These are phyloP conservation scores for Vanessa atalanta DNA, from an alignment of 1,140 invertebrate species.

Conservation along the genomic window DNA sequence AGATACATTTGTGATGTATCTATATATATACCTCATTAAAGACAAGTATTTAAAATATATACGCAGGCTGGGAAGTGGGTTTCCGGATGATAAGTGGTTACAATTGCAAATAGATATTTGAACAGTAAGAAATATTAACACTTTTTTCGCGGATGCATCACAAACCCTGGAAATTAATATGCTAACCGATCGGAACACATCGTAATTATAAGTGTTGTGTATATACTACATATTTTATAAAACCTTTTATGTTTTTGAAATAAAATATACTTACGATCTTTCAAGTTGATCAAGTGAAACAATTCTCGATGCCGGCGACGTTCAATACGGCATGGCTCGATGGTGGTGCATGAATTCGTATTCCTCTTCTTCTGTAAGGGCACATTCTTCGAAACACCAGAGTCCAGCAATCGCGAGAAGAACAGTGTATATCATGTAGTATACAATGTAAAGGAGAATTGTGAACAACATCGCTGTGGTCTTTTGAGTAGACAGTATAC, in stretches of 20 bases:
- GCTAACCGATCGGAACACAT: too few relatives aligned
- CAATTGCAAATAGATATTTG: too few relatives aligned
- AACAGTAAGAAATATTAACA: too few relatives aligned
- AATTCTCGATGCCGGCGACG: conserved; percentile 1
- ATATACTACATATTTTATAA: neutral
- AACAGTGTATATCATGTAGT: conserved; percentile 71
- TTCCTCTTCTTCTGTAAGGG: conserved; percentile 73
- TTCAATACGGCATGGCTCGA: conserved; percentile 59
- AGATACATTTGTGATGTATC: too few relatives aligned
- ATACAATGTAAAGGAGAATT: conserved; percentile 67
- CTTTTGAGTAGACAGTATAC: conserved; percentile 10
- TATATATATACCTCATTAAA: too few relatives aligned
- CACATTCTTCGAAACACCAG: conserved; percentile 80
- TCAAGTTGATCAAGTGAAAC: conserved; percentile 23
- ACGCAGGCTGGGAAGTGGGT: too few relatives aligned
- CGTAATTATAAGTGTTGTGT: too few relatives aligned
- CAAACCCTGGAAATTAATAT: too few relatives aligned
- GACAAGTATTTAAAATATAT: too few relatives aligned
- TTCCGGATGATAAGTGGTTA: too few relatives aligned
- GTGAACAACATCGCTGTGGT: conserved; percentile 60
- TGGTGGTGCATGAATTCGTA: conserved; percentile 65
- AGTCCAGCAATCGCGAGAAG: conserved; percentile 75
- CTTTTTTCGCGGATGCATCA: too few relatives aligned
- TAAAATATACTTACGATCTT: conserved; percentile 34
- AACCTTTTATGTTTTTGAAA: neutral